phyloP scores from a whole-genome alignment of 2,797 vertebrate species.

The Helostoma temminkii region DNA sequence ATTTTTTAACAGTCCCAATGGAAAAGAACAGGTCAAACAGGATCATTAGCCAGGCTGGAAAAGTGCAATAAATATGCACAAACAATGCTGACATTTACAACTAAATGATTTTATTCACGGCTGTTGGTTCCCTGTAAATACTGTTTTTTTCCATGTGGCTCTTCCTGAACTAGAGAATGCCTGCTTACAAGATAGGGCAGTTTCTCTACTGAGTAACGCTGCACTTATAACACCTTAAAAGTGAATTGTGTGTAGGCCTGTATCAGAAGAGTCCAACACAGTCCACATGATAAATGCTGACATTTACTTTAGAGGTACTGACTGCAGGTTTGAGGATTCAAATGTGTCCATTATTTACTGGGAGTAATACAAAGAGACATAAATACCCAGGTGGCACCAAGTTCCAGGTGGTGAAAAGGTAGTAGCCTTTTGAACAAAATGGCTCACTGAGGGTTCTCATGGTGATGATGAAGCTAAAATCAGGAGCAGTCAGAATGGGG shows the following conservation, averaged over 20 bases:
- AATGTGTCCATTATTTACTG: slow-evolving; percentile 44
- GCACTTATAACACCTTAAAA: background rate
- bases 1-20: background rate
- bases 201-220: background rate
- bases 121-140: slow-evolving; percentile 8
- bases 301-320: slow-evolving; percentile 32
- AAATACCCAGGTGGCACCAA: too few species aligned
- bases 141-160: background rate
- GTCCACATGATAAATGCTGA: slow-evolving; percentile 35
- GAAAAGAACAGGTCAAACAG: background rate
- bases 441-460: too few species aligned
- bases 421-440: too few species aligned
- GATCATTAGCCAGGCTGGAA: slow-evolving; percentile 16
- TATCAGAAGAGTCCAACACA: slow-evolving; percentile 35
- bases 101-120: background rate
- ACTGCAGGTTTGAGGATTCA: slow-evolving; percentile 24
- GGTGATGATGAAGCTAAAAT: too few species aligned
- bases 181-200: background rate
- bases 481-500: too few species aligned
- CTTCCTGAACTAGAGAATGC: slow-evolving; percentile 10
- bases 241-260: slow-evolving; percentile 3
- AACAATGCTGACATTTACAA: slow-evolving; percentile 46
- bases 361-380: too few species aligned
- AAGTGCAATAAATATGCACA: slow-evolving; percentile 19
- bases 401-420: too few species aligned